These are phyloP conservation scores for Eutolmus rufibarbis DNA, from an alignment of 2,888 invertebrate species.

Conservation along the genomic window DNA sequence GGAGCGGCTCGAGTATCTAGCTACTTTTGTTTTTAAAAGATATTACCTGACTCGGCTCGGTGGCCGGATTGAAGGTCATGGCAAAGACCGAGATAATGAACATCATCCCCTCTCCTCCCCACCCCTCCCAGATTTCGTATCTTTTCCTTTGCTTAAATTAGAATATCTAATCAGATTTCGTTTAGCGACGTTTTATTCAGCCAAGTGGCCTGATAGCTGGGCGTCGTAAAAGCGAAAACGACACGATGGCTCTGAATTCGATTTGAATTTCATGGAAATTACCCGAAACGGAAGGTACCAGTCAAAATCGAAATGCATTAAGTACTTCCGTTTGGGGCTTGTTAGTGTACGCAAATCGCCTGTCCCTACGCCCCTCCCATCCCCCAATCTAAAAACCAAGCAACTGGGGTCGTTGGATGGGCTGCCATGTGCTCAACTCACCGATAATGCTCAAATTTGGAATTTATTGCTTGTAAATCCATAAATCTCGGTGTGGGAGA, in stretches of 20 bases:
- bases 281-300: neutral
- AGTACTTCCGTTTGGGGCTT: neutral
- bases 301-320: neutral
- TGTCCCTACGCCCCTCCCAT: neutral
- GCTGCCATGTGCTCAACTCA: neutral
- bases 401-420: neutral
- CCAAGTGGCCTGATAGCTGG: neutral
- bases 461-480: neutral
- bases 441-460: neutral
- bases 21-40: neutral
- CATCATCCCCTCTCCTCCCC: neutral
- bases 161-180: conserved; percentile 26
- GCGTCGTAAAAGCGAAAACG: neutral
- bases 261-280: neutral
- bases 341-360: neutral
- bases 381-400: neutral
- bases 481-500: neutral
- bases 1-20: neutral
- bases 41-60: neutral
- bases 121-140: neutral
- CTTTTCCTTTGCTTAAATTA: neutral
- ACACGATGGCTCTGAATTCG: neutral
- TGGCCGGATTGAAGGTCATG: neutral
- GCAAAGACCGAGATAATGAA: neutral
- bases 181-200: neutral